phyloP scores from a whole-genome alignment of 2,113 vertebrate genomes.

The Antechinus stuartii region DNA sequence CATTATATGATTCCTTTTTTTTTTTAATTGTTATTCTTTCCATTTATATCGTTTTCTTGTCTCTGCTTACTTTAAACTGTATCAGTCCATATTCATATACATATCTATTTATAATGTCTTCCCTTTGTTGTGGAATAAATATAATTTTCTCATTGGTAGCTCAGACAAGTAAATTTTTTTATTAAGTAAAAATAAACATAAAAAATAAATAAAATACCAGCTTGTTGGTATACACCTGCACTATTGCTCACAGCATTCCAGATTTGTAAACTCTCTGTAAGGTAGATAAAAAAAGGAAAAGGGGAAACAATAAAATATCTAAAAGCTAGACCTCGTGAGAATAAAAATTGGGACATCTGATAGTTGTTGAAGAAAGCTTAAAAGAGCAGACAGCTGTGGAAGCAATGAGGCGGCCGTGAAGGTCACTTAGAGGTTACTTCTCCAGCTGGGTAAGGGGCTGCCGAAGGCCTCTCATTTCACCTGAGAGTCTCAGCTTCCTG shows the following conservation, averaged over 20 bases:
- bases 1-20: background rate
- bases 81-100: background rate
- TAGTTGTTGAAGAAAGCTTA: background rate
- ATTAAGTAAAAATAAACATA: background rate
- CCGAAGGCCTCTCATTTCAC: background rate
- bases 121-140: background rate
- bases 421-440: background rate
- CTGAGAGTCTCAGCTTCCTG: background rate
- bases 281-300: background rate
- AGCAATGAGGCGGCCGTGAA: background rate
- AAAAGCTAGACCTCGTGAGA: background rate
- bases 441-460: background rate
- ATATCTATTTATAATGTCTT: background rate
- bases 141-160: background rate
- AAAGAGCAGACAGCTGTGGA: background rate
- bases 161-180: background rate
- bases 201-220: too few relatives aligned
- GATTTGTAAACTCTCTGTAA: background rate
- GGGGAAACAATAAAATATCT: background rate
- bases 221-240: background rate
- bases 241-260: background rate
- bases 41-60: background rate
- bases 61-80: background rate
- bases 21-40: background rate
- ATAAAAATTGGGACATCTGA: background rate